Conservation (phyloP, 2,888 invertebrate species). For the Cryptocephalus primarius region DNA sequence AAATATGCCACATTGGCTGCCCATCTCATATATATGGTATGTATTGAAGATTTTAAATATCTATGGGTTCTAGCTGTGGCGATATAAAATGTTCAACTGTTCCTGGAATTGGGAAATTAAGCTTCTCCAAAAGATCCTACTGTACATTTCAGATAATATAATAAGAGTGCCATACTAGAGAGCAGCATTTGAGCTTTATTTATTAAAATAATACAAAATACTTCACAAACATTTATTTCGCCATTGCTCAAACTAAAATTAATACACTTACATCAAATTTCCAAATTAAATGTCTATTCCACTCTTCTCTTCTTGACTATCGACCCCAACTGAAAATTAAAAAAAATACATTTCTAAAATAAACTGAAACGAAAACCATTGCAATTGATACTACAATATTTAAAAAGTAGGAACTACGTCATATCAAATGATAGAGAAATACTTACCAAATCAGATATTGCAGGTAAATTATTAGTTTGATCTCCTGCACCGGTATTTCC, state of each 20-base stretch:
- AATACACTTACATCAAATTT: neutral
- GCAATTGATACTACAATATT: neutral
- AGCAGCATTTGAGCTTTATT: no score
- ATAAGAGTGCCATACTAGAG: no score
- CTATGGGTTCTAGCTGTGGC: no score
- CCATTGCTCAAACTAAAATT: neutral
- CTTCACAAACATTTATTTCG: no score
- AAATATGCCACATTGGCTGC: no score
- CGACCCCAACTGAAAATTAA: conserved; percentile 53
- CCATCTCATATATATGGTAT: no score
- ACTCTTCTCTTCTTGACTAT: conserved; percentile 69
- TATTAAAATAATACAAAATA: no score
- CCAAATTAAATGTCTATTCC: conserved; percentile 41
- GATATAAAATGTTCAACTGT: no score
- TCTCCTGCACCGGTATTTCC: conserved; percentile 53
- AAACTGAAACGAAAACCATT: conserved; percentile 2
- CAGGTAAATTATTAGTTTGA: conserved; percentile 64
- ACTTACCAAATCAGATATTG: conserved; percentile 66
- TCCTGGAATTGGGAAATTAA: no score
- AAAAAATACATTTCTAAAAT: conserved; percentile 6
- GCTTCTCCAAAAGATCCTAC: no score
- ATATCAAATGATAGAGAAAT: neutral
- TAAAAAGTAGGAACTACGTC: neutral
- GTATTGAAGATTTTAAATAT: no score
- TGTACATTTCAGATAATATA: no score